A percentile compares a stretch with the other conserved stretches of the same genome.
Conservation (phyloP, 2,797 vertebrate genomes). For the Huso huso region DNA sequence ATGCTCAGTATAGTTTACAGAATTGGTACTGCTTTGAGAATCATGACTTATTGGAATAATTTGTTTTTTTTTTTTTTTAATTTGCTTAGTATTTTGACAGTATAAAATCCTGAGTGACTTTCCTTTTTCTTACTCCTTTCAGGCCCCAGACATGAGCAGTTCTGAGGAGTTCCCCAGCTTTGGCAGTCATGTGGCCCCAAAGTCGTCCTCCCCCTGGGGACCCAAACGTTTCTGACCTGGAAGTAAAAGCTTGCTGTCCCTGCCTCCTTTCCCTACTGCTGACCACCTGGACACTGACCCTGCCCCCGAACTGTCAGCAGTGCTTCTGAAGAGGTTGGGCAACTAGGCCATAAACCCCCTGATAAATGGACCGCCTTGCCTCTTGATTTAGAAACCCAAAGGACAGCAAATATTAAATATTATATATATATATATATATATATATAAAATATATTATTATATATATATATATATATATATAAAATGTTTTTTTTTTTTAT, state of each 20-base stretch:
- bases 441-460: too few relatives aligned
- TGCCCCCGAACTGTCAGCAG: background rate
- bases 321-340: too few relatives aligned
- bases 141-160: constrained; percentile 98
- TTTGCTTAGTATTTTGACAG: background rate
- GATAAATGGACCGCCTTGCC: too few relatives aligned
- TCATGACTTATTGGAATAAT: background rate
- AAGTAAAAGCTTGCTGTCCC: constrained; percentile 31
- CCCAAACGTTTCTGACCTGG: constrained; percentile 88
- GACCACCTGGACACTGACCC: constrained; percentile 8
- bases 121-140: constrained; percentile 12
- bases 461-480: background rate
- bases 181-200: constrained; percentile 85
- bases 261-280: constrained; percentile 8
- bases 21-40: background rate
- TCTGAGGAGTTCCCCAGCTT: constrained; percentile 98
- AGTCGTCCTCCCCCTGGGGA: constrained; percentile 88
- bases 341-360: too few relatives aligned
- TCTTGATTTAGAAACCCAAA: too few relatives aligned
- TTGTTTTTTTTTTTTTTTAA: background rate
- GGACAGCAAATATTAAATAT: too few relatives aligned
- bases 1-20: background rate
- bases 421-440: too few relatives aligned
- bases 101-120: background rate
- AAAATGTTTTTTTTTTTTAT: constrained; percentile 9